These are phyloP conservation scores for Drosophila guanche DNA, from an alignment of 1,140 invertebrate genomes.

Conservation along the genomic window DNA sequence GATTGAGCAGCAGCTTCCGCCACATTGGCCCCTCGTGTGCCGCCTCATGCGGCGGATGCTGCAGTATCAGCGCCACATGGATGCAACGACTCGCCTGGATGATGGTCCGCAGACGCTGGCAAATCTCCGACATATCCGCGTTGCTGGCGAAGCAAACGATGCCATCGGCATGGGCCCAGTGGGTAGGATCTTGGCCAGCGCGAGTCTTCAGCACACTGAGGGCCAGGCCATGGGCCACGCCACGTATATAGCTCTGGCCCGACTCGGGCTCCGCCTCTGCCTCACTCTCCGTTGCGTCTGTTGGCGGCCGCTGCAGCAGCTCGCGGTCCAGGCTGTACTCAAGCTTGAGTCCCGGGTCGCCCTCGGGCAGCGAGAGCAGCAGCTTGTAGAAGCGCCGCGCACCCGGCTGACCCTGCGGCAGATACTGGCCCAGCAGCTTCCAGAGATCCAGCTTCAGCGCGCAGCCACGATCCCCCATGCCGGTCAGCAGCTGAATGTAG, in stretches of 20 bases:
- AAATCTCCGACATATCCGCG: not conserved
- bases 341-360: constrained; percentile 68
- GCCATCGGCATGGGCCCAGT: constrained; percentile 51
- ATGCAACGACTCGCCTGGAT: constrained; percentile 10
- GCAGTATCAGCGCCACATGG: constrained; percentile 49
- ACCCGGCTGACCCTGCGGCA: constrained; percentile 27
- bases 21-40: constrained; percentile 18
- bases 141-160: constrained; percentile 56
- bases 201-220: constrained; percentile 70
- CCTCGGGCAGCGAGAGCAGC: constrained; percentile 86
- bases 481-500: constrained; percentile 50
- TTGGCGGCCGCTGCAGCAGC: constrained; percentile 41
- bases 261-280: not conserved
- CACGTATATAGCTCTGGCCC: constrained; percentile 44
- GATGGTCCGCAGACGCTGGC: constrained; percentile 17
- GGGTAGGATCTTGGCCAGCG: constrained; percentile 16
- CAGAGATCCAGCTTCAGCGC: constrained; percentile 65
- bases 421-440: constrained; percentile 35
- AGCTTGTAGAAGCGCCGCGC: constrained; percentile 87
- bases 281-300: not conserved
- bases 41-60: constrained; percentile 46
- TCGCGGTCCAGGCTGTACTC: constrained; percentile 57
- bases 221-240: constrained; percentile 60
- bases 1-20: constrained; percentile 53
- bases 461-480: constrained; percentile 41